A percentile compares a stretch with the other conserved stretches of the same genome.
Conservation (phyloP, 2,888 invertebrate genomes). For the Keiferia lycopersicella region DNA sequence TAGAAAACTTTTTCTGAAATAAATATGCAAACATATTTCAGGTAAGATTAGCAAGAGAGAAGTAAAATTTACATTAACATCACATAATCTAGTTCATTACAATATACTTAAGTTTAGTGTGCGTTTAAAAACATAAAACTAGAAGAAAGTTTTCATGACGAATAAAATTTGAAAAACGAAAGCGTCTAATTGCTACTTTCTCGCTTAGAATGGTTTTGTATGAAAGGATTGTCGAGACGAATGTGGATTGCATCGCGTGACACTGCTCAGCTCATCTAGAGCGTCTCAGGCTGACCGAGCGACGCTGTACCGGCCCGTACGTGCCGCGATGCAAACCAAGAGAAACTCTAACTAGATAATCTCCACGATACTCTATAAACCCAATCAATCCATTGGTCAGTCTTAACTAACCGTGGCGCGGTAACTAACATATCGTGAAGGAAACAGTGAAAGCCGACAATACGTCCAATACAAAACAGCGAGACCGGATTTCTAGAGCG, state of each 20-base stretch:
- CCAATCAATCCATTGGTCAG: slow-evolving; percentile 45
- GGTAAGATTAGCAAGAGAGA: neutral
- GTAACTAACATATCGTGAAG: slow-evolving; percentile 36
- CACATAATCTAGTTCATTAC: slow-evolving; percentile 24
- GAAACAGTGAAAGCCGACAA: slow-evolving; percentile 41
- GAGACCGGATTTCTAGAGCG: slow-evolving; percentile 39
- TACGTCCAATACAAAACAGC: slow-evolving; percentile 35
- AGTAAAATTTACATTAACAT: slow-evolving; percentile 19
- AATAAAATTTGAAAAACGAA: slow-evolving; percentile 44
- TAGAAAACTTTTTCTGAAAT: neutral
- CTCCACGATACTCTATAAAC: slow-evolving; percentile 44
- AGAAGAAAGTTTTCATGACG: slow-evolving; percentile 37
- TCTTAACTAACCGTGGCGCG: slow-evolving; percentile 36
- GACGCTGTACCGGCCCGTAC: slow-evolving; percentile 27
- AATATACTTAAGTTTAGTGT: slow-evolving; percentile 34
- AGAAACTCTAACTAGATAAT: slow-evolving; percentile 51
- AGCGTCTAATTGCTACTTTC: slow-evolving; percentile 54
- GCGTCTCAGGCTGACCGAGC: slow-evolving; percentile 25
- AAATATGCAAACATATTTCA: neutral
- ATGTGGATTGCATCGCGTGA: slow-evolving; percentile 39
- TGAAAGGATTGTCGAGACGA: slow-evolving; percentile 41
- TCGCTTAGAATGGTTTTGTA: slow-evolving; percentile 50
- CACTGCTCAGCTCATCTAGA: slow-evolving; percentile 33
- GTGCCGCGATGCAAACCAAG: slow-evolving; percentile 35
- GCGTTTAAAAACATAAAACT: slow-evolving; percentile 36